Conservation (phyloP, 2,113 vertebrate species). For the Eublepharis macularius region DNA sequence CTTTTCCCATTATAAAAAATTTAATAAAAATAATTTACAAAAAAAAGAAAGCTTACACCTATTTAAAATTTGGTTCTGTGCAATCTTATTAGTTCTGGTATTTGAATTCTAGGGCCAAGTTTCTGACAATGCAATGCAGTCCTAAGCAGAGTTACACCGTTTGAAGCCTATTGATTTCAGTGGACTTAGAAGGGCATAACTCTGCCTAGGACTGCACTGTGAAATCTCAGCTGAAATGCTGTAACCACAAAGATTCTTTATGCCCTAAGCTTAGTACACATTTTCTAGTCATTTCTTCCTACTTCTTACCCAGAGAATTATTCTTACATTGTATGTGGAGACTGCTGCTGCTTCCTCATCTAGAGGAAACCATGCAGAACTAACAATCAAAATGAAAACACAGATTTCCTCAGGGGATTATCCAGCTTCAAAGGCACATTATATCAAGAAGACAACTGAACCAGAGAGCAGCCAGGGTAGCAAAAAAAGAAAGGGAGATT, state of each 20-base stretch:
- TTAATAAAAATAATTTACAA: too few relatives aligned
- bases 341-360: background rate
- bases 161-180: too few relatives aligned
- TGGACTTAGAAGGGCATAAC: too few relatives aligned
- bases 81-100: background rate
- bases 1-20: too few relatives aligned
- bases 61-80: background rate
- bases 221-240: background rate
- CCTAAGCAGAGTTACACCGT: too few relatives aligned
- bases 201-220: background rate
- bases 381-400: conserved; percentile 9
- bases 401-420: conserved; percentile 2
- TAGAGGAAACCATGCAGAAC: conserved; percentile 2
- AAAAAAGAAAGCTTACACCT: too few relatives aligned
- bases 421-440: background rate
- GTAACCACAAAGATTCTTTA: background rate
- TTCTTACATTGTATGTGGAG: background rate
- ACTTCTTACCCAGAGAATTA: background rate
- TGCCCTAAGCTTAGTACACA: background rate
- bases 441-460: background rate
- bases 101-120: background rate
- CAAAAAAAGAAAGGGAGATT: background rate
- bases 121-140: background rate
- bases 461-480: background rate
- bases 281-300: background rate